Percentiles rank a stretch among this genome's conserved stretches.
Conservation (phyloP, 2,113 vertebrate genomes). For the Toxotes jaculatrix region DNA sequence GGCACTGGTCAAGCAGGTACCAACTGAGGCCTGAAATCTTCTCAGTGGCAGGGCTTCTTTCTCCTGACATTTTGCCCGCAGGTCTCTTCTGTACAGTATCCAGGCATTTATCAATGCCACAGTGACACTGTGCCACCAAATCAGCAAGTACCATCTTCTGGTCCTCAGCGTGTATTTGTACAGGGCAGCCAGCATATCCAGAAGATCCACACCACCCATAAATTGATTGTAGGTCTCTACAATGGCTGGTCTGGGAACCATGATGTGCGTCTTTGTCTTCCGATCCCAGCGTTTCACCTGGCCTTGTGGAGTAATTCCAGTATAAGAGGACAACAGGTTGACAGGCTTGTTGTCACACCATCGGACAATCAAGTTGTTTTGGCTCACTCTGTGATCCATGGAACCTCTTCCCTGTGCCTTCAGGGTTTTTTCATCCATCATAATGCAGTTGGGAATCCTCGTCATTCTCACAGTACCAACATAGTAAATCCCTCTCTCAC, state of each 20-base stretch:
- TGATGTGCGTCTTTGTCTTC: not conserved
- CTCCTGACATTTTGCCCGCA: not conserved
- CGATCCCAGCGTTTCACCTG: slow-evolving; percentile 22
- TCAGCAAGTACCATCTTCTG: not conserved
- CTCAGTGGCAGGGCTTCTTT: not conserved
- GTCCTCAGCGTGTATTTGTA: slow-evolving; percentile 36
- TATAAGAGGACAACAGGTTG: not conserved
- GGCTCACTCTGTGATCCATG: not conserved
- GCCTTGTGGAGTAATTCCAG: not conserved
- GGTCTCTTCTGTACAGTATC: slow-evolving; percentile 34
- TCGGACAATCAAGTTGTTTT: no score
- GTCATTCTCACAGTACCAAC: not conserved
- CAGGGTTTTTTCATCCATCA: slow-evolving; percentile 2
- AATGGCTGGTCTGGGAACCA: slow-evolving; percentile 23
- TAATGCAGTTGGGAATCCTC: not conserved
- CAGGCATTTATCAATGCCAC: slow-evolving; percentile 25
- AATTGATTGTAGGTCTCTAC: slow-evolving; percentile 11
- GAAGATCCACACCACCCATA: slow-evolving; percentile 10
- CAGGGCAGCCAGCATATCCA: slow-evolving; percentile 24
- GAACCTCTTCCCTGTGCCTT: not conserved
- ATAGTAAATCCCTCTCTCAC: not conserved
- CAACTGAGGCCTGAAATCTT: slow-evolving; percentile 36
- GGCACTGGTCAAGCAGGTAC: slow-evolving; percentile 21
- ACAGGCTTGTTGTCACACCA: no score
- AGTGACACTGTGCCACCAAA: slow-evolving; percentile 8